Conservation (phyloP, 30 jellyfish, hydroid and myxozoan species). For the Pseudorhiza aurosa region DNA sequence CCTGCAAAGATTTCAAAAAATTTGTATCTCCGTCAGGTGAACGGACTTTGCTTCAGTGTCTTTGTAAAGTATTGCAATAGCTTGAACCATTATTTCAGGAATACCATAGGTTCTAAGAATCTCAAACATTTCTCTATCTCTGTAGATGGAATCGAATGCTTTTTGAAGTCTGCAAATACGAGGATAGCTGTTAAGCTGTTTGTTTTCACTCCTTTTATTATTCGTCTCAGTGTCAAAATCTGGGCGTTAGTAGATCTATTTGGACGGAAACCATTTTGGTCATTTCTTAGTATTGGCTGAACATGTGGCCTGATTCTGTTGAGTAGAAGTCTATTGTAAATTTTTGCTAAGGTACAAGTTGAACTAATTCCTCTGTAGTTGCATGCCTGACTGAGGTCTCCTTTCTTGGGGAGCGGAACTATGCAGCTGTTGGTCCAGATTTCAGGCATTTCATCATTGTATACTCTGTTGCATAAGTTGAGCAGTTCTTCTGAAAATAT, state of each 20-base stretch:
- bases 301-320: constrained; percentile 19
- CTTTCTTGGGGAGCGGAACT: constrained; percentile 3
- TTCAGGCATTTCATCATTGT: background rate
- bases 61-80: too few relatives aligned
- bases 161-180: too few relatives aligned
- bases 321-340: constrained; percentile 6
- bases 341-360: constrained; percentile 19
- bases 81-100: too few relatives aligned
- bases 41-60: too few relatives aligned
- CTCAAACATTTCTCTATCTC: too few relatives aligned
- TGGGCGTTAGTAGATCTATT: background rate
- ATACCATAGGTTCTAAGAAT: too few relatives aligned
- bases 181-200: background rate
- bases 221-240: background rate
- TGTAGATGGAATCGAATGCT: too few relatives aligned
- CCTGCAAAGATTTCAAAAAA: too few relatives aligned
- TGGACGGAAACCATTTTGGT: constrained; percentile 39
- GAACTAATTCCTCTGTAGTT: constrained; percentile 2
- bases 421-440: background rate
- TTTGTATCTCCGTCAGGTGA: too few relatives aligned
- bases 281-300: constrained; percentile 18
- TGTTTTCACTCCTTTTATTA: constrained; percentile 22
- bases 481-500: background rate
- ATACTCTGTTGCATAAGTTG: background rate
- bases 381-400: background rate